Evolutionary conservation across 2,888 invertebrate species (phyloP).

Genomic region (Eilema griseolum): DNA sequence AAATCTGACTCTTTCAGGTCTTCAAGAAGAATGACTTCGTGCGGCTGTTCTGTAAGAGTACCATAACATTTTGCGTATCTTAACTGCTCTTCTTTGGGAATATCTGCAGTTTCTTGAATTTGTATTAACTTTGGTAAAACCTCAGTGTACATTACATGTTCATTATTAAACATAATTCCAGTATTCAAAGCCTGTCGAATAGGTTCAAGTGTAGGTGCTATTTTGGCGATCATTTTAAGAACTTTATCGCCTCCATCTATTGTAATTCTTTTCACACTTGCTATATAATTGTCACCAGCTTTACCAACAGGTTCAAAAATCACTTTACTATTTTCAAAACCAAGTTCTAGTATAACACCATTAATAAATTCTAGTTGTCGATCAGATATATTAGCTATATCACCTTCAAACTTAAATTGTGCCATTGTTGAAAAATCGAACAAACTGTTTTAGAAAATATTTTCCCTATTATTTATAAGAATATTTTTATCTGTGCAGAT

Average conservation of each 20-base stretch:
- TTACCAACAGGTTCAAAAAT: conserved; percentile 53
- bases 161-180: conserved; percentile 55
- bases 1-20: conserved; percentile 59
- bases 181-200: conserved; percentile 44
- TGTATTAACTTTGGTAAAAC: conserved; percentile 58
- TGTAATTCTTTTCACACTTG: conserved; percentile 53
- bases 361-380: conserved; percentile 57
- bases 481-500: conserved; percentile 5
- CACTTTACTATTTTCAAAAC: conserved; percentile 52
- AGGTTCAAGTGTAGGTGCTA: conserved; percentile 53
- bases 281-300: conserved; percentile 59
- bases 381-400: conserved; percentile 44
- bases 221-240: conserved; percentile 60
- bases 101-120: conserved; percentile 55
- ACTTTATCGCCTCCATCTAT: conserved; percentile 49
- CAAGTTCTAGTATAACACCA: conserved; percentile 55
- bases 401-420: conserved; percentile 56
- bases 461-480: conserved; percentile 4
- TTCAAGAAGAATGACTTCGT: conserved; percentile 65
- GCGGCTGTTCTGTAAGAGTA: conserved; percentile 44
- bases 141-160: conserved; percentile 59
- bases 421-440: conserved; percentile 37
- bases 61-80: conserved; percentile 62
- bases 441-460: neutral
- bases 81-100: conserved; percentile 56